A percentile compares a stretch with the other conserved stretches of the same genome.
These are phyloP conservation scores for Drosophila sucinea DNA, from an alignment of 1,140 invertebrate species.

Conservation along the genomic window DNA sequence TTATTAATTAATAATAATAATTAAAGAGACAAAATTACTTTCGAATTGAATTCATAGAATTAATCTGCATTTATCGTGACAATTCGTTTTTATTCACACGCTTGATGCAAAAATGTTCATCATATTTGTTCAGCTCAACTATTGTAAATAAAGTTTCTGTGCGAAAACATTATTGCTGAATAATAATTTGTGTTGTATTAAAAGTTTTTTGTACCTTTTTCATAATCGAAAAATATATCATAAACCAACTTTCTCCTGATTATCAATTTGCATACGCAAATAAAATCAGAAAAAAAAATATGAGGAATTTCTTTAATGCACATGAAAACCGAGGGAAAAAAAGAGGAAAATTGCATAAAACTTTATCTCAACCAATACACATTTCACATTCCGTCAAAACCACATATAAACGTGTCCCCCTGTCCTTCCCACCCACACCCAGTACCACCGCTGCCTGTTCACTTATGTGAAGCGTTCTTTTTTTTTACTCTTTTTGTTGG, in stretches of 20 bases:
- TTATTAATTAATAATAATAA: no score
- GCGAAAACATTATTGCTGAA: neutral
- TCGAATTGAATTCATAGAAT: no score
- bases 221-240: neutral
- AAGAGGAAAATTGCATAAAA: constrained; percentile 47
- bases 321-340: constrained; percentile 39
- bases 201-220: constrained; percentile 1
- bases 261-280: constrained; percentile 45
- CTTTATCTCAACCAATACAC: constrained; percentile 41
- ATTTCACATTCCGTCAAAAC: constrained; percentile 11
- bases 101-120: no score
- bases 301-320: constrained; percentile 43
- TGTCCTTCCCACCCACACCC: neutral
- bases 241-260: constrained; percentile 26
- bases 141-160: constrained; percentile 6
- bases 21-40: no score
- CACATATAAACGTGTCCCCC: constrained; percentile 4
- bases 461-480: neutral
- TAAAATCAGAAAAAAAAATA: neutral
- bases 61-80: no score
- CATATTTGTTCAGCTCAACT: no score
- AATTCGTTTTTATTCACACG: no score
- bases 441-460: neutral
- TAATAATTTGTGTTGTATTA: neutral
- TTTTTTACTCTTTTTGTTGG: constrained; percentile 14